These are phyloP conservation scores for Ecliptopera silaceata DNA, from an alignment of 2,888 invertebrate species.

Conservation along the genomic window DNA sequence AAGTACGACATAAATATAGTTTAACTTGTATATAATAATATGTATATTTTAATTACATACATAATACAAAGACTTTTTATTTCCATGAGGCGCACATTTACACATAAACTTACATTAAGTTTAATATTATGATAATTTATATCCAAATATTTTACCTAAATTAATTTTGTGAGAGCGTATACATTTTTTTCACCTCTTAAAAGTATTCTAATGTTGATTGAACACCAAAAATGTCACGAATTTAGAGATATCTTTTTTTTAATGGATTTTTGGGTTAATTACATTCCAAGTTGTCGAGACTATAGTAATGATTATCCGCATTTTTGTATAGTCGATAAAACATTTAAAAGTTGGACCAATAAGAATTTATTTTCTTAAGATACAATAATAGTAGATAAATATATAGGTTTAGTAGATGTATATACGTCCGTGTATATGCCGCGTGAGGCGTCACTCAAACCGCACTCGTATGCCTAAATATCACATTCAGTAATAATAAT, in stretches of 20 bases:
- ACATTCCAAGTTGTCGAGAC: slow-evolving; percentile 79
- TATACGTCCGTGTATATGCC: slow-evolving; percentile 72
- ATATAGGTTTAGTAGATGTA: slow-evolving; percentile 82
- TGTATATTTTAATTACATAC: slow-evolving; percentile 82
- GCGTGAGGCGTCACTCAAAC: slow-evolving; percentile 63
- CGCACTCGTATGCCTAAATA: slow-evolving; percentile 82
- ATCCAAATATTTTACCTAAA: slow-evolving; percentile 80
- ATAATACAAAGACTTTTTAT: slow-evolving; percentile 81
- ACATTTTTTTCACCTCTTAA: slow-evolving; percentile 76
- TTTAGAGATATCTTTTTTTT: slow-evolving; percentile 78
- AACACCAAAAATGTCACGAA: slow-evolving; percentile 81
- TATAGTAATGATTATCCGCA: slow-evolving; percentile 79
- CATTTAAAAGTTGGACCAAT: slow-evolving; percentile 84
- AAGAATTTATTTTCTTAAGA: slow-evolving; percentile 83
- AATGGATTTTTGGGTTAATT: slow-evolving; percentile 74
- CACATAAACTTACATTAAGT: slow-evolving; percentile 75
- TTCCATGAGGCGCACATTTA: slow-evolving; percentile 80
- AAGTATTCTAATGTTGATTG: slow-evolving; percentile 77
- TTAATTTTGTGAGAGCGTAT: slow-evolving; percentile 81
- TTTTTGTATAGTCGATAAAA: slow-evolving; percentile 83
- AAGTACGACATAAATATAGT: slow-evolving; percentile 72
- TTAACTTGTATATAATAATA: slow-evolving; percentile 79
- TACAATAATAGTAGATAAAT: slow-evolving; percentile 83
- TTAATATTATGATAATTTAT: slow-evolving; percentile 73
- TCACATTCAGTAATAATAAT: slow-evolving; percentile 79